phyloP scores from a whole-genome alignment of 1,140 invertebrate species.

The Forficula auricularia region DNA sequence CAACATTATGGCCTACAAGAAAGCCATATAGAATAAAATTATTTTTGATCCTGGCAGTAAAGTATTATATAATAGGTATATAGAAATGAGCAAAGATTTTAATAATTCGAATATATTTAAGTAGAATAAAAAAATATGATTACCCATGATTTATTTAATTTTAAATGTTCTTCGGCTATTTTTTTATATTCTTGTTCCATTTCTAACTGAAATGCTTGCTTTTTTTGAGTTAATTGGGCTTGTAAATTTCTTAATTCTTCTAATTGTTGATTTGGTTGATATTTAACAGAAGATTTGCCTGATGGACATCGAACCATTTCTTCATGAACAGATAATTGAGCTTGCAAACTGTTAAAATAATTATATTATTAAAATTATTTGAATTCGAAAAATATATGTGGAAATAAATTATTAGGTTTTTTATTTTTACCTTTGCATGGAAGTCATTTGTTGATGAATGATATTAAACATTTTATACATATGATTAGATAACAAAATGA shows the following conservation, averaged over 20 bases:
- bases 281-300: constrained; percentile 18
- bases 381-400: not conserved
- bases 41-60: too few species aligned
- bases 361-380: not conserved
- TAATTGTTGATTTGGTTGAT: constrained; percentile 50
- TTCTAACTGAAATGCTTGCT: constrained; percentile 51
- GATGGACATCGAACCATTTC: constrained; percentile 30
- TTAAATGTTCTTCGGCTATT: constrained; percentile 41
- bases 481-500: constrained; percentile 58
- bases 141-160: constrained; percentile 36
- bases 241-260: constrained; percentile 55
- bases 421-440: constrained; percentile 45
- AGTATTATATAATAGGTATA: too few species aligned
- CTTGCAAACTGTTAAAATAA: constrained; percentile 32
- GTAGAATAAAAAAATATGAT: constrained; percentile 8
- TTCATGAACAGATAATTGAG: constrained; percentile 36
- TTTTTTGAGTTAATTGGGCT: constrained; percentile 60
- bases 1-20: too few species aligned
- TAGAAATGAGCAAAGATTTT: too few species aligned
- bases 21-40: too few species aligned
- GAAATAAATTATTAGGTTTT: not conserved
- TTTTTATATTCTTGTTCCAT: constrained; percentile 38
- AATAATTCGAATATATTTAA: too few species aligned
- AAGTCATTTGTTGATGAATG: constrained; percentile 68
- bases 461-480: constrained; percentile 66